A percentile compares a stretch with the other conserved stretches of the same genome.
phyloP scores from a whole-genome alignment of 2,888 invertebrate genomes.

The Oligia fasciuncula region DNA sequence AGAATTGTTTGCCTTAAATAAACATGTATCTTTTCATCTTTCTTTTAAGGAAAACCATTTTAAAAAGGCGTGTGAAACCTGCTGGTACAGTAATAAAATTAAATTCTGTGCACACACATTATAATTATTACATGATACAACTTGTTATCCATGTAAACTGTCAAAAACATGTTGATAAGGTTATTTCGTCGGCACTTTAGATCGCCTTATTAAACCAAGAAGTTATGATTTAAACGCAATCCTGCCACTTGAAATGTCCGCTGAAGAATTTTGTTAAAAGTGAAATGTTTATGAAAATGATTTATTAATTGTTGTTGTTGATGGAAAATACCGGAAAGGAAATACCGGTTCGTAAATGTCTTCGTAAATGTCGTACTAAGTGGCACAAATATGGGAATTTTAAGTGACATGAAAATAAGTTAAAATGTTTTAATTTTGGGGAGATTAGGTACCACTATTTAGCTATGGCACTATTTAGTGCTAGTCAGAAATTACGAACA shows the following conservation, averaged over 20 bases:
- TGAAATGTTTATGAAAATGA: slow-evolving; percentile 18
- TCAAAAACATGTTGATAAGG: slow-evolving; percentile 57
- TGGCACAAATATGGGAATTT: no score
- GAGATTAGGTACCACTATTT: background rate
- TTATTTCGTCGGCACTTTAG: slow-evolving; percentile 50
- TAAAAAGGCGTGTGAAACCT: slow-evolving; percentile 9
- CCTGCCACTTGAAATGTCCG: slow-evolving; percentile 14
- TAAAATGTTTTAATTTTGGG: background rate
- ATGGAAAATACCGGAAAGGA: background rate
- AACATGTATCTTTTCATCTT: background rate
- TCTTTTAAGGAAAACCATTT: slow-evolving; percentile 30
- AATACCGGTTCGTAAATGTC: slow-evolving; percentile 7
- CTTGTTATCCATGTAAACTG: slow-evolving; percentile 32
- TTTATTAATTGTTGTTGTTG: background rate
- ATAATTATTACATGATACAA: slow-evolving; percentile 31
- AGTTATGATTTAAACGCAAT: slow-evolving; percentile 34
- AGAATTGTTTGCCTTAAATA: slow-evolving; percentile 1
- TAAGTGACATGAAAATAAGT: background rate
- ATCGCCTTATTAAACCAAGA: slow-evolving; percentile 17
- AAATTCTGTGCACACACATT: slow-evolving; percentile 1
- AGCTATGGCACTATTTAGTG: background rate
- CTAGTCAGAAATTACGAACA: background rate
- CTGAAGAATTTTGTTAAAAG: slow-evolving; percentile 15
- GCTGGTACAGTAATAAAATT: slow-evolving; percentile 19
- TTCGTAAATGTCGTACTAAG: background rate